Conservation (phyloP, 2,888 invertebrate species). For the Drosophila merina region DNA sequence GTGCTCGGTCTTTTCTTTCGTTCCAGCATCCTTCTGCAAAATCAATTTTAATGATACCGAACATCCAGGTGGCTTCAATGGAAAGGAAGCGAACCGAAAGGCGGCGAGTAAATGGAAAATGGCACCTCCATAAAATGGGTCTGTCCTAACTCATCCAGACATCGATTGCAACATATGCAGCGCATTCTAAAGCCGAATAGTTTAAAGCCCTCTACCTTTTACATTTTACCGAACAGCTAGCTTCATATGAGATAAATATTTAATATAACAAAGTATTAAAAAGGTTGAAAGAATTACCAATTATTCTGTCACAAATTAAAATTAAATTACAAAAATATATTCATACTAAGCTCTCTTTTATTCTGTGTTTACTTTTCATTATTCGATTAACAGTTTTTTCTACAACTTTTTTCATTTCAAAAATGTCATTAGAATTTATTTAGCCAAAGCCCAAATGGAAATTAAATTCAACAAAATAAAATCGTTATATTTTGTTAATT, state of each 20-base stretch:
- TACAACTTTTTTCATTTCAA: neutral
- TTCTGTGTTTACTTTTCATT: neutral
- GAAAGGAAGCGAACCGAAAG: slow-evolving; percentile 39
- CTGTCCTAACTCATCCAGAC: slow-evolving; percentile 11
- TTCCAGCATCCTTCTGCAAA: slow-evolving; percentile 48
- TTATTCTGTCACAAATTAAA: neutral
- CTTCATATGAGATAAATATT: neutral
- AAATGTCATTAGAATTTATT: no score
- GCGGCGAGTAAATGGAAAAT: slow-evolving; percentile 58
- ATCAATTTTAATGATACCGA: slow-evolving; percentile 76
- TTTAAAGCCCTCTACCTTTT: neutral
- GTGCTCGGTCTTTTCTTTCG: slow-evolving; percentile 20
- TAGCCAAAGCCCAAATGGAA: neutral
- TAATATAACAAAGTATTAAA: neutral
- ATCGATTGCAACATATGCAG: slow-evolving; percentile 54
- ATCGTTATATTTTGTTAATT: no score
- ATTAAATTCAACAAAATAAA: neutral
- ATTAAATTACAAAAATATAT: neutral
- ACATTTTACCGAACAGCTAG: neutral
- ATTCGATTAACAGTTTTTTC: neutral
- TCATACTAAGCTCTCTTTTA: neutral
- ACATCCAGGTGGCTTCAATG: slow-evolving; percentile 17
- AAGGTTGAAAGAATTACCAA: neutral
- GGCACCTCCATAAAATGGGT: slow-evolving; percentile 61
- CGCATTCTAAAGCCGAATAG: neutral